phyloP scores from a whole-genome alignment of 2,797 vertebrate genomes.

The Stomatorhinus walkeri region DNA sequence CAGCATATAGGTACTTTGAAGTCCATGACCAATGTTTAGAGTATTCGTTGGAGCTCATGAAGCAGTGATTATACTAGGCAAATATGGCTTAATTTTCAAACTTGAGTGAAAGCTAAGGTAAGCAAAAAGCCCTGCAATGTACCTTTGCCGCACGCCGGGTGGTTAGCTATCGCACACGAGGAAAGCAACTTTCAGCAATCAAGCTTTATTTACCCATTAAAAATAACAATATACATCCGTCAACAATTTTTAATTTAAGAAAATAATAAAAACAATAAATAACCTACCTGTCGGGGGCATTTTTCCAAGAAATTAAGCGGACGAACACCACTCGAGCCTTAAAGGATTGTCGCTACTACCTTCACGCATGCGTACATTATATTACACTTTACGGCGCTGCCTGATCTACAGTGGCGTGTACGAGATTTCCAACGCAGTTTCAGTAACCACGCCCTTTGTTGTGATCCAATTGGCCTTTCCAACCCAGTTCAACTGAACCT shows the following conservation, averaged over 20 bases:
- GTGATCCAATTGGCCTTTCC: background rate
- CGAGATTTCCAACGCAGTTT: background rate
- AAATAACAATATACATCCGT: background rate
- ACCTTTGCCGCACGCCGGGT: background rate
- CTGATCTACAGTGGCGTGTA: background rate
- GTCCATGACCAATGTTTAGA: background rate
- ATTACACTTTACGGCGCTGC: background rate
- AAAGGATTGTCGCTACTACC: background rate
- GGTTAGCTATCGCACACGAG: background rate
- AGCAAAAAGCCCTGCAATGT: background rate
- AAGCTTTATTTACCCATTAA: background rate
- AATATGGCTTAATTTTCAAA: background rate
- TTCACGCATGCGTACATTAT: background rate
- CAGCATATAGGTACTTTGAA: background rate
- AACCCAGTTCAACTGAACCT: background rate
- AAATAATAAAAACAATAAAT: background rate
- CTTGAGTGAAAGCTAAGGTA: background rate
- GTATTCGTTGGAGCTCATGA: background rate
- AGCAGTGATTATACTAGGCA: background rate
- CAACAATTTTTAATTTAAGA: background rate
- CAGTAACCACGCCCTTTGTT: background rate
- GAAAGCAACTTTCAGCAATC: background rate
- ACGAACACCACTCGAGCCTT: background rate
- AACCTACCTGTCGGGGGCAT: constrained; percentile 1
- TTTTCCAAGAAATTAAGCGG: background rate